Base-by-base conservation (phyloP, 2,888 invertebrate species). In the Platypus cylindrus region DNA sequence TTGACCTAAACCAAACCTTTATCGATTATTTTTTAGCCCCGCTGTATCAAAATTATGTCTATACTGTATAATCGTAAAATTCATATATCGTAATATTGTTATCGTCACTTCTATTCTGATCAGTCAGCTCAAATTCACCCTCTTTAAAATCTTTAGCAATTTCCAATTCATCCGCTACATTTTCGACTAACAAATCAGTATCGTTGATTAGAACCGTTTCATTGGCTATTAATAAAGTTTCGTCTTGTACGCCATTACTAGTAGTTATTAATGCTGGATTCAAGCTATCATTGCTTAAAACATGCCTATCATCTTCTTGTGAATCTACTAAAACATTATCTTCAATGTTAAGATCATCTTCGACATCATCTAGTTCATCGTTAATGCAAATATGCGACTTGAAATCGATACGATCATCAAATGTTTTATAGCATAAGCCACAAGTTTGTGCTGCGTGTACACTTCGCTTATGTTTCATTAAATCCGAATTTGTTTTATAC, bases 381-480 rank as follows among this genome's bases (percentile, higher is more conserved):
- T n/a, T n/a, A n/a, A n/a, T n/a, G n/a, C n/a, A n/a, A n/a, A n/a
- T n/a, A n/a, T n/a, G n/a, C n/a, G n/a, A n/a, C n/a, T n/a, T n/a
- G n/a, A n/a, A n/a, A n/a, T n/a, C n/a, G n/a, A n/a, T n/a, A n/a
- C n/a, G n/a, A n/a, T n/a, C n/a, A n/a, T n/a, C n/a, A n/a, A n/a
- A n/a, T 16, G 17, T 13, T 2, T 7, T 26, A 1, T 5, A 8
- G 8, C 36, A 30, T 9, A 3, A 2, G 3, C 9, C 5, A 11
- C 36, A 36, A 8, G 3, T 5, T 9, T 11, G 4, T 7, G 1
- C 7, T 16, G 28, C 16, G 13, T 40, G 40, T 1, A 37, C 26
- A 4, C 9, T 17, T 12, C 24, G 27, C 46, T 39, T 38, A 38
- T 54, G 54, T 23, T 46, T 45, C 4, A 45, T 37, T n/a, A 52